Evolutionary conservation across 2,888 invertebrate species (phyloP), one percentile per base, ranked within the genome.

Genomic region (Epirrhoe tristata): DNA sequence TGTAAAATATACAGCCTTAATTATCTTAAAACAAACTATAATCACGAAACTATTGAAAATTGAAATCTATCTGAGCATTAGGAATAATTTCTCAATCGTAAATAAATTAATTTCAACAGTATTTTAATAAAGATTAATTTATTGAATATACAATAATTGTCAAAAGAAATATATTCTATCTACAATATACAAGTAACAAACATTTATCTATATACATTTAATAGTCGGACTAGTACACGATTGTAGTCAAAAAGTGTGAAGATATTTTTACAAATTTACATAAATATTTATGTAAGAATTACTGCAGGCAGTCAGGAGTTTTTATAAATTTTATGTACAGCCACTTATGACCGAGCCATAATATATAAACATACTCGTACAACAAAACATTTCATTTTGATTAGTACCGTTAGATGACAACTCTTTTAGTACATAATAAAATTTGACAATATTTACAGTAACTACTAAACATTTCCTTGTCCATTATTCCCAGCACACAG

Each of bases 161-260:
- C 87, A 86, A 92, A 91, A 89, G 90, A 90, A 92, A 91, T 89
- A 91, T 89, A 86, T 85, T 91, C 93, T 93, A 93, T 93, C 93
- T 93, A 93, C 89, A 93, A 93, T 93, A 91, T 93, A 93, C 93
- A 93, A 84, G 89, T 93, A 93, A 93, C 93, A 92, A 93, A 93
- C 90, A 91, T 91, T 89, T 91, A 92, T 90, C 90, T 93, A 92
- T 93, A 82, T 93, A 93, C 93, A 93, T 86, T 90, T 89, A 90
- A 82, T 87, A 89, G 85, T 90, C 88, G 91, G 93, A 93, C 93
- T 93, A 93, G 93, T 92, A 91, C 86, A 85, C 86, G 82, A 87
- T 90, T 81, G 82, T 89, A 89, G 87, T 90, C 89, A 82, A 91
- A 90, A 88, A 85, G 81, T 78, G 74, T 79, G 79, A 80, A 80